Base-by-base conservation (phyloP, 2,797 vertebrate genomes). In the Parotocinclus haroldoi region DNA sequence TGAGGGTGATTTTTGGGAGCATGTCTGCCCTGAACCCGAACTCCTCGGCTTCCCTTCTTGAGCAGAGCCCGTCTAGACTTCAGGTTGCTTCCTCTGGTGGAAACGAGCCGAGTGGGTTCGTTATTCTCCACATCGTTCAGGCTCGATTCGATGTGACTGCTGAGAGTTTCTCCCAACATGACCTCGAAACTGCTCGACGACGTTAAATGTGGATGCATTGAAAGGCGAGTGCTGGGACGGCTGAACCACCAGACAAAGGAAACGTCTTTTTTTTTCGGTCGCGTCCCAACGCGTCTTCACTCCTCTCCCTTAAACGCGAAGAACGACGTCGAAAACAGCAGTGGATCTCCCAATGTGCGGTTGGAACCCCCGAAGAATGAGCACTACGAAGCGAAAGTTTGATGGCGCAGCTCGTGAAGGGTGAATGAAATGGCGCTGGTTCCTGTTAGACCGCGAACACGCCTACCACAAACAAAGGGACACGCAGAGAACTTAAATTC, bases 101-200 rank as follows among this genome's bases (percentile, higher is more conserved):
- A 42, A 7, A 68, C 44, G 1, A 54, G 18, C 17, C 7, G 11
- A 19, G 46, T 11, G 2, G 65, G 72, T 19, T 78, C 75, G 50
- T 45, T 74, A 67, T 79, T 78, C 68, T 81, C 75, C 18, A 72
- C 63, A 60, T 79, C 76, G 12, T 73, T 69, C 12, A 79, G 59
- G 10, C 75, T 71, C 3, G 70, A 53, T 13, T 76, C 76, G 11
- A 74, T 48, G 19, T 71, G 72, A 45, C 58, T 67, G 11, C 18
- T 63, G 13, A 79, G 39, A n/a, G 78, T 62, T 50, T 82, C 81
- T 3, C 75, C 76, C 38, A 82, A 62, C 80, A 82, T 80, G 51
- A 63, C 57, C n/a, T 62, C 58, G 5, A 79, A 65, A 36, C 73
- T 63, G 27, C 44, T 39, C 10, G 59, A 53, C 12, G 68, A 37